phyloP scores from a whole-genome alignment of 2,797 vertebrate genomes.

The Lagorchestes hirsutus region DNA sequence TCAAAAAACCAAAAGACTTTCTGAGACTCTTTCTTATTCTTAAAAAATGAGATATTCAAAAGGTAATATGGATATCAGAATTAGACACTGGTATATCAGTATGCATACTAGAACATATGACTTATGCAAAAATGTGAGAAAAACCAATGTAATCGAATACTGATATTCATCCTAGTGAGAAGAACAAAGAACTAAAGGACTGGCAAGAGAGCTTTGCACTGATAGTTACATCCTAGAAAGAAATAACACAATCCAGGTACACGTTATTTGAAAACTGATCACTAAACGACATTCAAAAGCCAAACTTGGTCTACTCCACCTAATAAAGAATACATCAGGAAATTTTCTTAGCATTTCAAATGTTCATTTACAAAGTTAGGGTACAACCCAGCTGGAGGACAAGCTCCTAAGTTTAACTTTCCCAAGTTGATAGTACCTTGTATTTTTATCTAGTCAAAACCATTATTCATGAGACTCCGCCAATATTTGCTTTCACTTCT shows the following conservation, averaged over 20 bases:
- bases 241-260: not conserved
- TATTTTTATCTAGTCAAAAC: too few relatives aligned
- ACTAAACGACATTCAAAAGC: conserved; percentile 17
- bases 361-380: too few relatives aligned
- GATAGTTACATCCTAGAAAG: conserved; percentile 8
- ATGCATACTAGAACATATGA: conserved; percentile 45
- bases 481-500: not conserved
- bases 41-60: conserved; percentile 70
- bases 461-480: too few relatives aligned
- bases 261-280: not conserved
- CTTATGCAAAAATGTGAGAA: conserved; percentile 60
- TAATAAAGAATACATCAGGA: not conserved
- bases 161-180: conserved; percentile 55
- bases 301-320: conserved; percentile 32
- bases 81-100: conserved; percentile 55
- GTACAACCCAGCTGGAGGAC: too few relatives aligned
- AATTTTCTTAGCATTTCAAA: conserved; percentile 26
- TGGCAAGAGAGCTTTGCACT: not conserved
- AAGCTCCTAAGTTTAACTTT: too few relatives aligned
- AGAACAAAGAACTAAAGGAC: conserved; percentile 48
- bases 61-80: conserved; percentile 58
- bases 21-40: conserved; percentile 66
- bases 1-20: conserved; percentile 73
- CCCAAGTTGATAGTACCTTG: too few relatives aligned
- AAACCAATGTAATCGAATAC: conserved; percentile 22